phyloP scores from a whole-genome alignment of 2,113 vertebrate species.

The Calypte anna region DNA sequence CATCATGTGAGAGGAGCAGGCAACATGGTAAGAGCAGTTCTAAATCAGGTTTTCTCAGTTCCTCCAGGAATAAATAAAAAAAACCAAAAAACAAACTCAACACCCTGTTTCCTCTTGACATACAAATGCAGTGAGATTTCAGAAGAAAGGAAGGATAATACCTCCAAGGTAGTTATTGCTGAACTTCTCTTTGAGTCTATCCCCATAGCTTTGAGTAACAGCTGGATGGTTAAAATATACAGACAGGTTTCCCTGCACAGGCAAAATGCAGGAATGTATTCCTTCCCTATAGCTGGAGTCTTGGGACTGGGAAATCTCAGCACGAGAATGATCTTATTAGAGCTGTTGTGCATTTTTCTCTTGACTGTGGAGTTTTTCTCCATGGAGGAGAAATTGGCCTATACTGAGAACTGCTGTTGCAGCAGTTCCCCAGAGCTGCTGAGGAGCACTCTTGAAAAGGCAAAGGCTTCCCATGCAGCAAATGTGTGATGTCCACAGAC shows the following conservation, averaged over 20 bases:
- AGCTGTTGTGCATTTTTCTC: not conserved
- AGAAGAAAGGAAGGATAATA: not conserved
- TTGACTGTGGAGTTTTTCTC: not conserved
- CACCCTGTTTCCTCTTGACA: not conserved
- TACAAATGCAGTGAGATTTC: not conserved
- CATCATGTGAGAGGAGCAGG: not conserved
- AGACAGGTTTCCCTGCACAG: not conserved
- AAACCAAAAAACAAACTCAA: not conserved
- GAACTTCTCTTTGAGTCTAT: not conserved
- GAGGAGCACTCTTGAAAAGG: not conserved
- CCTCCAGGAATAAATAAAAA: not conserved
- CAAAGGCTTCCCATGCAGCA: not conserved
- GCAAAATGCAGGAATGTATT: not conserved
- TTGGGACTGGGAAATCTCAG: not conserved
- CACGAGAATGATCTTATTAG: not conserved
- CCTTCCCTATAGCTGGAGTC: not conserved
- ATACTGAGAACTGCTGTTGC: not conserved
- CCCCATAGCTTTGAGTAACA: not conserved
- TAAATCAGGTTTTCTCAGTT: not conserved
- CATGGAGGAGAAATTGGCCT: not conserved
- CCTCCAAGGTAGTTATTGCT: not conserved
- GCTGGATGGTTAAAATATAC: not conserved
- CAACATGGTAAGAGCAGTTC: not conserved
- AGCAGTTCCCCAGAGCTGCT: not conserved
- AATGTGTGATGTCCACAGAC: not conserved